Percentiles rank a stretch among this genome's conserved stretches.
Conservation (phyloP, 2,113 vertebrate genomes). For the Dascyllus trimaculatus region DNA sequence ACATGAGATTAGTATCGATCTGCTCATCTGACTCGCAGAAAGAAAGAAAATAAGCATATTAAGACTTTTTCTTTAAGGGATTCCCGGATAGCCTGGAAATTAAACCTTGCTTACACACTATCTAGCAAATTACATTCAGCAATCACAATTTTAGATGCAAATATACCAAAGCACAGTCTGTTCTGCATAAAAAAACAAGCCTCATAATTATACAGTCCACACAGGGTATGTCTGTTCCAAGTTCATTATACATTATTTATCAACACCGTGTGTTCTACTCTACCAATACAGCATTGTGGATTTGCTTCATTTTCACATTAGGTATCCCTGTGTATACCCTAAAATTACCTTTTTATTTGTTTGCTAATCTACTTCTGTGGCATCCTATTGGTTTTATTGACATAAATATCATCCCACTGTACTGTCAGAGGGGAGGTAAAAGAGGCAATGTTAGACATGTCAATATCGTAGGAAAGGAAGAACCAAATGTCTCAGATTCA, state of each 20-base stretch:
- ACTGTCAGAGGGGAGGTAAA: background rate
- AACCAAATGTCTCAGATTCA: slow-evolving; percentile 5
- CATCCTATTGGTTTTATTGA: slow-evolving; percentile 26
- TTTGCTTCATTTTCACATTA: background rate
- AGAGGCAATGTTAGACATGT: background rate
- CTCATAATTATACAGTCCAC: slow-evolving; percentile 1
- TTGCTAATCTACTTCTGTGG: slow-evolving; percentile 43
- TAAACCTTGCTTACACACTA: background rate
- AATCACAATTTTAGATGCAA: slow-evolving; percentile 15
- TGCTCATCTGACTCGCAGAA: background rate
- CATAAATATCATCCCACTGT: slow-evolving; percentile 6
- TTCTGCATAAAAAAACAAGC: slow-evolving; percentile 28
- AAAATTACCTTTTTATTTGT: background rate
- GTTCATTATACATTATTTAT: slow-evolving; percentile 31
- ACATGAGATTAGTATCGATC: slow-evolving; percentile 39
- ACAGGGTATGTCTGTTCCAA: background rate
- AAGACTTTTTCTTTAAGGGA: slow-evolving; percentile 4
- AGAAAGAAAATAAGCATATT: background rate
- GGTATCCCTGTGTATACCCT: background rate
- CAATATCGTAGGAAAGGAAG: slow-evolving; percentile 5
- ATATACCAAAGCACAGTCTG: slow-evolving; percentile 31
- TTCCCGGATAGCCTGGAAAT: background rate
- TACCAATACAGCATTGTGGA: background rate
- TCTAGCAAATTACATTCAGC: background rate
- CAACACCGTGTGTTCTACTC: background rate